A percentile compares a stretch with the other conserved stretches of the same genome.
Evolutionary conservation across 1,140 invertebrate genomes (phyloP).

Genomic region (Drosophila orosa): DNA sequence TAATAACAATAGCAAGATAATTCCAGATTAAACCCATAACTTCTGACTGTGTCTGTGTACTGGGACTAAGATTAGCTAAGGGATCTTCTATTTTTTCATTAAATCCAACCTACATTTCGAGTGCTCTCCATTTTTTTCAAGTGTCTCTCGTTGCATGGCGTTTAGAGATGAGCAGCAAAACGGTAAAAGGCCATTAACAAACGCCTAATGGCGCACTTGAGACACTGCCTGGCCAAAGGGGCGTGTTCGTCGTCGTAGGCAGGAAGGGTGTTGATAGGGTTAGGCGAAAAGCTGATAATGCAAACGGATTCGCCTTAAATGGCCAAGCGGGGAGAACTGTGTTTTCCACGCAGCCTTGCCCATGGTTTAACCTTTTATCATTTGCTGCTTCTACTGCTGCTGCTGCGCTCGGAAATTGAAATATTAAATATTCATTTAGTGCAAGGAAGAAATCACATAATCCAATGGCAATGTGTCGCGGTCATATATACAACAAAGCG

Average conservation of each 20-base stretch:
- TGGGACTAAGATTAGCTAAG: background rate
- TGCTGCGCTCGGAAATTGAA: conserved; percentile 62
- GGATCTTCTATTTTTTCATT: background rate
- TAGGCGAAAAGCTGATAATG: conserved; percentile 67
- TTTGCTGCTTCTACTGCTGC: background rate
- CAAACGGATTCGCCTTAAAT: conserved; percentile 56
- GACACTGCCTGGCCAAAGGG: conserved; percentile 44
- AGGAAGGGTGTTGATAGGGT: conserved; percentile 21
- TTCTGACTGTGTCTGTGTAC: background rate
- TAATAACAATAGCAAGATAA: background rate
- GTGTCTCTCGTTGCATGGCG: conserved; percentile 53
- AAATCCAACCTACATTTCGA: background rate
- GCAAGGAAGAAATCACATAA: conserved; percentile 73
- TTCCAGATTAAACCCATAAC: background rate
- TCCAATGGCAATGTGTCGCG: conserved; percentile 49
- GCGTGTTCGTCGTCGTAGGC: conserved; percentile 16
- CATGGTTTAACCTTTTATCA: background rate
- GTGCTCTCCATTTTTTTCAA: conserved; percentile 3
- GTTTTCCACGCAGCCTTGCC: background rate
- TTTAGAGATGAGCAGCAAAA: conserved; percentile 57
- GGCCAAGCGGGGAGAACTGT: conserved; percentile 48
- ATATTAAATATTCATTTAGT: conserved; percentile 77
- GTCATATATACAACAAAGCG: conserved; percentile 23
- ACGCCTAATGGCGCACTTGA: conserved; percentile 79
- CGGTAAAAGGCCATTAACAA: conserved; percentile 78